Evolutionary conservation across 2,113 vertebrate genomes (phyloP).

Genomic region (Hydrolagus affinis): DNA sequence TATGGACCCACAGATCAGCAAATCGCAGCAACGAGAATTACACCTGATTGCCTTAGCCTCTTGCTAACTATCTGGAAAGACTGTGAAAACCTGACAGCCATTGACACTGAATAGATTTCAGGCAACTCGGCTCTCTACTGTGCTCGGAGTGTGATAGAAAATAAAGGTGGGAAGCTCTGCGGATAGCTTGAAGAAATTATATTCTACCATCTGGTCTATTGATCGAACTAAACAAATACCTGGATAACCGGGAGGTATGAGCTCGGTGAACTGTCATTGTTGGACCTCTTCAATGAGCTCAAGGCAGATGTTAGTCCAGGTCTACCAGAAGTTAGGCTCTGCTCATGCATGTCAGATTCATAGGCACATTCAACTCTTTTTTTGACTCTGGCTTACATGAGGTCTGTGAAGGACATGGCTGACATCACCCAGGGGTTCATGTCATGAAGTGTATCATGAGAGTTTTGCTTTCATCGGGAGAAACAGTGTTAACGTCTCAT

Average conservation of each 20-base stretch:
- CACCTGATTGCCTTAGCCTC: slow-evolving; percentile 16
- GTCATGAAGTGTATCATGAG: not conserved
- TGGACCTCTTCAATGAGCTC: not conserved
- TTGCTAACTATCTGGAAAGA: slow-evolving; percentile 3
- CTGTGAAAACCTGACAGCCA: not conserved
- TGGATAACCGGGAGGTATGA: not conserved
- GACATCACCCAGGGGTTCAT: not conserved
- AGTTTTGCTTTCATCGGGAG: no score
- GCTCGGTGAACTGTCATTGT: not conserved
- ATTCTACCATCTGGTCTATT: not conserved
- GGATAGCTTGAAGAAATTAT: not conserved
- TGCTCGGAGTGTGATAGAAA: not conserved
- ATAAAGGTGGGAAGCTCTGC: not conserved
- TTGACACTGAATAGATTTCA: not conserved
- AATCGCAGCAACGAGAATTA: slow-evolving; percentile 23
- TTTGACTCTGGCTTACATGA: not conserved
- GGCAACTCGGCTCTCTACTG: not conserved
- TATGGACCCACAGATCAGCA: slow-evolving; percentile 18
- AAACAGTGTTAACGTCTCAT: not conserved
- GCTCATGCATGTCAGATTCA: not conserved
- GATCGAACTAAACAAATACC: not conserved
- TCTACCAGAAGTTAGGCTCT: not conserved
- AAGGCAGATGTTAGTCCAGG: not conserved
- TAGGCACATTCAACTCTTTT: not conserved
- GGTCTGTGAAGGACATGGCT: not conserved